These are phyloP conservation scores for Folsomia manolachei DNA, from an alignment of 2,888 invertebrate genomes.

Conservation along the genomic window DNA sequence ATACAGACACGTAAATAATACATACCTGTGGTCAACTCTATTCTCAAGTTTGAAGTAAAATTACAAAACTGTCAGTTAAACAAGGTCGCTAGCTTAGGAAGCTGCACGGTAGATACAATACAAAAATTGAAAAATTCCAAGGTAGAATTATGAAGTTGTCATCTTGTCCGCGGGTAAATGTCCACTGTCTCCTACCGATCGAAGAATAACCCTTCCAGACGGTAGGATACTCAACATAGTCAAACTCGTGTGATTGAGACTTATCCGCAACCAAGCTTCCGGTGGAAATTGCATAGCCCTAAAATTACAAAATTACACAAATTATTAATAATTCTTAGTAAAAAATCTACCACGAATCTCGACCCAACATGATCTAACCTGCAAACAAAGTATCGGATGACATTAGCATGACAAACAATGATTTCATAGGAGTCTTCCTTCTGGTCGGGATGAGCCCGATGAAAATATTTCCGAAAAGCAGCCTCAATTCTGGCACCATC, in stretches of 20 bases:
- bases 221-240: slow-evolving; percentile 70
- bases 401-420: slow-evolving; percentile 95
- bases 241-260: slow-evolving; percentile 86
- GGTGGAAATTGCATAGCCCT: slow-evolving; percentile 95
- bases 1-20: too few relatives aligned
- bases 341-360: neutral
- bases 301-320: slow-evolving; percentile 38
- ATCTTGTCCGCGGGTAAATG: slow-evolving; percentile 76
- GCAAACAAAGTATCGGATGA: slow-evolving; percentile 92
- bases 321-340: neutral
- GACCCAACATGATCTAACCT: slow-evolving; percentile 57
- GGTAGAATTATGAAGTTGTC: slow-evolving; percentile 44
- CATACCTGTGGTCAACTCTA: too few relatives aligned
- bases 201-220: slow-evolving; percentile 72
- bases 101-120: too few relatives aligned
- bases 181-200: slow-evolving; percentile 82
- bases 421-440: slow-evolving; percentile 79
- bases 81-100: too few relatives aligned
- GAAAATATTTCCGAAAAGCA: slow-evolving; percentile 88
- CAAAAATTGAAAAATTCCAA: neutral
- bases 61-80: neutral
- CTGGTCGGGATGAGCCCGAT: slow-evolving; percentile 80
- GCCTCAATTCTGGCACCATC: slow-evolving; percentile 94
- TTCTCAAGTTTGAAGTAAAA: too few relatives aligned
- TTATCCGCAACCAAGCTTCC: slow-evolving; percentile 93